These are phyloP conservation scores for Lytechinus variegatus DNA, from an alignment of 35 echinoderm and acorn worm genomes.

Conservation along the genomic window DNA sequence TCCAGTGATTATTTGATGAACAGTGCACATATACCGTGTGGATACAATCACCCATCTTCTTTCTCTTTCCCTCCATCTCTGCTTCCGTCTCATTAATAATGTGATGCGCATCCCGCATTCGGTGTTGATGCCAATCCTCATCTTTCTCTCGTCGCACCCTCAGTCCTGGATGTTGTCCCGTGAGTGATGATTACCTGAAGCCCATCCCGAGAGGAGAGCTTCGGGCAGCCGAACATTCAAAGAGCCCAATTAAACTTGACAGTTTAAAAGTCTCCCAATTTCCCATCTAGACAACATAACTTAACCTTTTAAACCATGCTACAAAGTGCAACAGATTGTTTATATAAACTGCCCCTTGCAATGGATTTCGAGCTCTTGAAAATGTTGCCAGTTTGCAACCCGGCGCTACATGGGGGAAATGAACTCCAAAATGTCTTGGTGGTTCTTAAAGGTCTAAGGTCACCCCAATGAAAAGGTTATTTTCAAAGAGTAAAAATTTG, in stretches of 20 bases:
- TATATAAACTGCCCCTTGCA: background rate
- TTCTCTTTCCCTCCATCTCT: background rate
- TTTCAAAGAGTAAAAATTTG: too few species aligned
- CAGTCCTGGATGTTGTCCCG: background rate
- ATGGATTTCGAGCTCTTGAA: background rate
- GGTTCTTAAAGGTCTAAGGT: too few species aligned
- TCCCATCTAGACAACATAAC: background rate
- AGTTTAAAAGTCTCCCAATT: constrained; percentile 12
- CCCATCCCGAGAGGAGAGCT: background rate
- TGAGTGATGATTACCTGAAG: constrained; percentile 11
- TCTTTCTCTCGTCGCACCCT: background rate
- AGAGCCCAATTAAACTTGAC: background rate
- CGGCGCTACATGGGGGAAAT: background rate
- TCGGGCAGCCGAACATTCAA: background rate
- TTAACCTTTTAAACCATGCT: background rate
- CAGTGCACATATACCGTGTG: too few species aligned
- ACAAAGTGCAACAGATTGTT: background rate
- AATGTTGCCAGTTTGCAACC: background rate
- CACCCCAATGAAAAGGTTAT: too few species aligned
- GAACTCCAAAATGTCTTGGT: too few species aligned
- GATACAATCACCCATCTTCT: background rate
- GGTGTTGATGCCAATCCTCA: too few species aligned
- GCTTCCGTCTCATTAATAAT: background rate
- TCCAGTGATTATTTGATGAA: too few species aligned
- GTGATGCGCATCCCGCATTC: background rate